Conservation (phyloP, 2,888 invertebrate genomes). For the Gryllus longicercus region DNA sequence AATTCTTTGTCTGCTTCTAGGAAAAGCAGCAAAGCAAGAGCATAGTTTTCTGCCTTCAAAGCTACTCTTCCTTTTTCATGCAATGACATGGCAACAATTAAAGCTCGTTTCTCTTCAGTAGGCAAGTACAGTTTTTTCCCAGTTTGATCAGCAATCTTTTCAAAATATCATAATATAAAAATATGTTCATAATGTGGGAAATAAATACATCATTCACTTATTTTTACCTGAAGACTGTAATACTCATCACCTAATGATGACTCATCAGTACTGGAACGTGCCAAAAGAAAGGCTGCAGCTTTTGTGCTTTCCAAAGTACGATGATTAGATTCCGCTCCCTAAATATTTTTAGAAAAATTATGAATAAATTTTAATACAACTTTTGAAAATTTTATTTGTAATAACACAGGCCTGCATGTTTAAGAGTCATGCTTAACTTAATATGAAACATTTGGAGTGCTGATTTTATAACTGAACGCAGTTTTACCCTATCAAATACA, state of each 20-base stretch:
- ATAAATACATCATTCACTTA: conserved; percentile 28
- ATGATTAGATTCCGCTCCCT: conserved; percentile 31
- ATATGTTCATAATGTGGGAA: conserved; percentile 23
- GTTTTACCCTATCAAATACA: too few species aligned
- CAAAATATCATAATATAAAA: conserved; percentile 21
- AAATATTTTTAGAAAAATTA: too few species aligned
- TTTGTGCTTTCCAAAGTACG: conserved; percentile 33
- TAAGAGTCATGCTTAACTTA: too few species aligned
- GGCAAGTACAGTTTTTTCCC: conserved; percentile 72
- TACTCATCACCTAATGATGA: conserved; percentile 24
- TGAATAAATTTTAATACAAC: too few species aligned
- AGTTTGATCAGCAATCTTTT: conserved; percentile 71
- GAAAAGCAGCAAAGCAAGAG: conserved; percentile 68
- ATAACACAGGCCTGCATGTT: too few species aligned
- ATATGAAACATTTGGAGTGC: too few species aligned
- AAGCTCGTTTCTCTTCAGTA: conserved; percentile 61
- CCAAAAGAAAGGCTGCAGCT: conserved; percentile 36
- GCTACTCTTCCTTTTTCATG: conserved; percentile 72
- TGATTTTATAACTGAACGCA: too few species aligned
- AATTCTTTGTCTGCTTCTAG: conserved; percentile 75
- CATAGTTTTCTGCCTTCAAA: conserved; percentile 61
- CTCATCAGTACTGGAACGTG: conserved; percentile 31
- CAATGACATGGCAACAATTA: conserved; percentile 72
- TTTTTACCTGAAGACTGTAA: conserved; percentile 50
- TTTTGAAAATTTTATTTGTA: too few species aligned